Percentiles rank a stretch among this genome's conserved stretches.
phyloP scores from a whole-genome alignment of 2,113 vertebrate genomes.

The Crotophaga sulcirostris region DNA sequence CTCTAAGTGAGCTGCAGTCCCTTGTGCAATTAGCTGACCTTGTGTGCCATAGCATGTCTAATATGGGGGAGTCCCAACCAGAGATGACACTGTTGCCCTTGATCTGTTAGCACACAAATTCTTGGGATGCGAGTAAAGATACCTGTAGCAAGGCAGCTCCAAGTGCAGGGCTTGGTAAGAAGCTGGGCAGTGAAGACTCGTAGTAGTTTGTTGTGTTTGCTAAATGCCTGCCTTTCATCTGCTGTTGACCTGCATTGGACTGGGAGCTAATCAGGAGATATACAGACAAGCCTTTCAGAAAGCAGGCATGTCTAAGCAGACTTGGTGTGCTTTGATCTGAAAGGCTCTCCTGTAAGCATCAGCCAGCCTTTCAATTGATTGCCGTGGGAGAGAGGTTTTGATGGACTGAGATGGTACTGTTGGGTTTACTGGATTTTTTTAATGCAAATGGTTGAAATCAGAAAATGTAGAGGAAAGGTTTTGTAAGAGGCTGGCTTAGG shows the following conservation, averaged over 20 bases:
- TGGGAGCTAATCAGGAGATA: neutral
- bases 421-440: neutral
- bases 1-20: neutral
- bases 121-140: neutral
- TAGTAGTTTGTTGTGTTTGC: neutral
- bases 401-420: neutral
- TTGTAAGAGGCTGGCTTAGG: neutral
- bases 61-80: rapidly evolving
- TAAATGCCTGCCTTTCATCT: neutral
- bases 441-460: neutral
- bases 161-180: neutral
- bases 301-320: neutral
- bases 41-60: neutral
- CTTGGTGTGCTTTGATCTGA: neutral
- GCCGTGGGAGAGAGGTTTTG: neutral
- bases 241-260: neutral
- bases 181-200: neutral
- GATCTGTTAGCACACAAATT: neutral
- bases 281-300: neutral
- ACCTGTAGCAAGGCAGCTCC: neutral
- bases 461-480: neutral
- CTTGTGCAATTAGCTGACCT: neutral
- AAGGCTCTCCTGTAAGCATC: neutral
- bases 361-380: neutral
- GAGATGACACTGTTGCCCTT: neutral